Evolutionary conservation across 2,888 invertebrate species (phyloP).

Genomic region (Malachius bipustulatus): DNA sequence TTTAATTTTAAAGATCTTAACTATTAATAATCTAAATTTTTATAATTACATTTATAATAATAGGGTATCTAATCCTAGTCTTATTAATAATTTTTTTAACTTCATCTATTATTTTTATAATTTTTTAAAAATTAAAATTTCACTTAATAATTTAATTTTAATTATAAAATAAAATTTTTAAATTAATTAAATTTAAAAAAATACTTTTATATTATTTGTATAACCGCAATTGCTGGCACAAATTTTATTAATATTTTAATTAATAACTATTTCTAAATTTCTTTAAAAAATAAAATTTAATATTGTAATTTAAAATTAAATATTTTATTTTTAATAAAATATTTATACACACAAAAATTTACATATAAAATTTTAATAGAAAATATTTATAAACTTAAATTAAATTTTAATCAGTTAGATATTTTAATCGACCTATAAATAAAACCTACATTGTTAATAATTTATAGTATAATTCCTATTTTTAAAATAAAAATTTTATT

Average conservation of each 20-base stretch:
- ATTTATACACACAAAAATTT: constrained; percentile 39
- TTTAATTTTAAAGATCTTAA: constrained; percentile 58
- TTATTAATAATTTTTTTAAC: constrained; percentile 36
- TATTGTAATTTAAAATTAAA: too few species aligned
- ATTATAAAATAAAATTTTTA: constrained; percentile 29
- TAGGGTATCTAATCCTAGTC: constrained; percentile 61
- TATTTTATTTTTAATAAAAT: constrained; percentile 38
- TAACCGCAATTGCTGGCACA: constrained; percentile 64
- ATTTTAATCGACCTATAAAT: too few species aligned
- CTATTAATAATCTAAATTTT: constrained; percentile 51
- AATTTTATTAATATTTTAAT: constrained; percentile 47
- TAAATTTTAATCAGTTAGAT: too few species aligned
- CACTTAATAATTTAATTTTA: constrained; percentile 42
- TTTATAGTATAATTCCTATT: too few species aligned
- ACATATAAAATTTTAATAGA: constrained; percentile 48
- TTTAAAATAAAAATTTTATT: too few species aligned
- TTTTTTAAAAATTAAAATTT: constrained; percentile 43
- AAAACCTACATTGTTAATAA: too few species aligned
- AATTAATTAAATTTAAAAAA: too few species aligned
- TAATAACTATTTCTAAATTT: constrained; percentile 50
- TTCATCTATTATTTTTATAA: constrained; percentile 35
- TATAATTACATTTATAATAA: too few species aligned
- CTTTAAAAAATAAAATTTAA: constrained; percentile 46
- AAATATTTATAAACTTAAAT: too few species aligned
- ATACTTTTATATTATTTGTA: constrained; percentile 40